Evolutionary conservation across 2,797 vertebrate genomes (phyloP), one percentile per base, ranked within the genome.

Genomic region (Periparus ater): DNA sequence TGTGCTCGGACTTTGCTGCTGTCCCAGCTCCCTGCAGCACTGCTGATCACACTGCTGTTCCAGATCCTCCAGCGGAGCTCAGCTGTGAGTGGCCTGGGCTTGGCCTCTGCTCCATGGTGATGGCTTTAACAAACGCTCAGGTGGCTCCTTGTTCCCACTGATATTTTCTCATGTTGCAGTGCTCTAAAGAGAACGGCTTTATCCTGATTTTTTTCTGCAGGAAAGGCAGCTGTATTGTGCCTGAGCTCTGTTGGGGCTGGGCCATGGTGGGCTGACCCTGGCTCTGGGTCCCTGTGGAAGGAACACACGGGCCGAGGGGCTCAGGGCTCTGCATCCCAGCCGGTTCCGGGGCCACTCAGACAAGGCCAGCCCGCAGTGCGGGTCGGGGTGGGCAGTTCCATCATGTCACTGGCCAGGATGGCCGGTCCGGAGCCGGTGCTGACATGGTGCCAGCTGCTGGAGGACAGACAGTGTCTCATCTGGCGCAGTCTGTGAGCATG

Each of bases 291-390:
- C 7, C 20, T 0, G 0, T 3, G n/a, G n/a, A 36, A 42, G 23
- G 11, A 60, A 17, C 0, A 4, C 2, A 0, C 4, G 3, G 27
- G 13, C 7, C 0, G 2, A 26, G 13, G 15, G 17, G 8, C 4
- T 27, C 22, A 2, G 22, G 55, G 38, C 57, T 63, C 60, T 0
- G 1, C 15, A 10, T 38, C 29, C 23, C 5, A 3, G 19, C 8
- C 0, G 1, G 9, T 2, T 30, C 44, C 0, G 0, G 36, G 32
- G 40, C 29, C 1, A 1, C 20, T 8, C 4, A 18, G 61, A 8
- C 32, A 10, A 16, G 38, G 66, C 19, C 90, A 45, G 68, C 60
- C 83, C 13, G 53, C 88, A 66, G 58, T 65, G 66, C 58, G 8
- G 87, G 29, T 25, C 30, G 3, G 50, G 66, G 38, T 3, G 1